Evolutionary conservation across 2,797 vertebrate species (phyloP), one percentile per base, ranked within the genome.

Genomic region (Gymnothorax javanicus): DNA sequence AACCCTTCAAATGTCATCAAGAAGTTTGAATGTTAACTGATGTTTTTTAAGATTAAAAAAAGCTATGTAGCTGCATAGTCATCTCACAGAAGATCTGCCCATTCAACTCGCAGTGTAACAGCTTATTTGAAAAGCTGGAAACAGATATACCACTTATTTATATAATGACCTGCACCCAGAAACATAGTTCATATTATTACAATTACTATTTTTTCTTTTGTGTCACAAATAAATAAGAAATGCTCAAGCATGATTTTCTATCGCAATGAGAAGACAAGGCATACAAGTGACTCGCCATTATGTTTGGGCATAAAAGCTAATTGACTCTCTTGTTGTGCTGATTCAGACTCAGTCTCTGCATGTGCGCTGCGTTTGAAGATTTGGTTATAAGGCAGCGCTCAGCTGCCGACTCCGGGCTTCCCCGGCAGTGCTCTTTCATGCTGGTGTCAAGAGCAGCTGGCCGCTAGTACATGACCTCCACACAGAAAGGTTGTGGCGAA

Each of bases 361-460:
- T 57, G 75, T 7, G 23, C 5, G 17, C 20, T 87, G 88, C n/a
- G 81, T 91, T 82, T 88, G 84, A 92, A 83, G 27, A 59, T 69
- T 87, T n/a, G 52, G 33, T 69, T n/a, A 27, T 64, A 67, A 85
- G 77, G 50, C 77, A 20, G 82, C 52, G 7, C 69, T 64, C 23
- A 11, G 23, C 4, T 57, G 71, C 52, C 54, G 15, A 67, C 67
- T 50, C 11, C 83, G 27, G 33, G 82, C 69, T 79, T 67, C 54
- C 25, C 25, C 52, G 25, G 9, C 64, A 73, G n/a, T n/a, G 64
- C 69, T 57, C 86, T 43, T 64, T 58, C 17, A 43, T 84, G 20
- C 77, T 85, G 67, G 83, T 92, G 91, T 92, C 89, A 90, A 84
- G 88, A 90, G 73, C 90, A 90, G 91, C 90, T 90, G 92, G 77